Conservation (phyloP, 2,888 invertebrate species). For the Limnephilus auricula region DNA sequence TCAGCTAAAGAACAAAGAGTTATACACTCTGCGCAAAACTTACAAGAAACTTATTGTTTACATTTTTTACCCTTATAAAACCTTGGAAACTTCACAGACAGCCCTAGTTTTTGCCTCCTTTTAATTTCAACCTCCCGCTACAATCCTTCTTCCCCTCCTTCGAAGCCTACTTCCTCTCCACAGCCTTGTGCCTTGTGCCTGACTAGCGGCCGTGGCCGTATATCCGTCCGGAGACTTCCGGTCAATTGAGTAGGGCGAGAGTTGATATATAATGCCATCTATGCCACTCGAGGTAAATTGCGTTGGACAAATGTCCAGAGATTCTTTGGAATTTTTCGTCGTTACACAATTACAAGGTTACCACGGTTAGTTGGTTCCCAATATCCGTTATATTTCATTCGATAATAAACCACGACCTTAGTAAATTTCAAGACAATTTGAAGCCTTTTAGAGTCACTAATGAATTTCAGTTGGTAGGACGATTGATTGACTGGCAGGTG, state of each 20-base stretch:
- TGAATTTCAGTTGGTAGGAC: neutral
- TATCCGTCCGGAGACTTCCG: slow-evolving; percentile 33
- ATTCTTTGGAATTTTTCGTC: neutral
- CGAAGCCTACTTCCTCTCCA: too few relatives aligned
- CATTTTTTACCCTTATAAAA: neutral
- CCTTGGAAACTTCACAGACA: slow-evolving; percentile 6
- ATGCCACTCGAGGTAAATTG: slow-evolving; percentile 4
- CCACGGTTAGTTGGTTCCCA: neutral
- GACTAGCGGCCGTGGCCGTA: neutral
- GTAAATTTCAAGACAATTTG: neutral
- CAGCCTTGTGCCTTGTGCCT: too few relatives aligned
- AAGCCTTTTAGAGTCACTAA: neutral
- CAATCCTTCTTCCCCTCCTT: slow-evolving; percentile 3
- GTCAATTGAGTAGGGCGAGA: slow-evolving; percentile 36
- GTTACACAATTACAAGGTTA: neutral
- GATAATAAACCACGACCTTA: neutral
- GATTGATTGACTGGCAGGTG: neutral
- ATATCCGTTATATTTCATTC: neutral
- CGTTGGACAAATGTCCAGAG: neutral
- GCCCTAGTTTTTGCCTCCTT: neutral
- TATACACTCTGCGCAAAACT: neutral
- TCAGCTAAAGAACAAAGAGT: neutral
- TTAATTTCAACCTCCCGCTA: slow-evolving; percentile 37
- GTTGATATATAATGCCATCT: slow-evolving; percentile 35
- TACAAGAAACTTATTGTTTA: neutral